phyloP scores from a whole-genome alignment of 2,888 invertebrate genomes.

The Eulithis prunata region DNA sequence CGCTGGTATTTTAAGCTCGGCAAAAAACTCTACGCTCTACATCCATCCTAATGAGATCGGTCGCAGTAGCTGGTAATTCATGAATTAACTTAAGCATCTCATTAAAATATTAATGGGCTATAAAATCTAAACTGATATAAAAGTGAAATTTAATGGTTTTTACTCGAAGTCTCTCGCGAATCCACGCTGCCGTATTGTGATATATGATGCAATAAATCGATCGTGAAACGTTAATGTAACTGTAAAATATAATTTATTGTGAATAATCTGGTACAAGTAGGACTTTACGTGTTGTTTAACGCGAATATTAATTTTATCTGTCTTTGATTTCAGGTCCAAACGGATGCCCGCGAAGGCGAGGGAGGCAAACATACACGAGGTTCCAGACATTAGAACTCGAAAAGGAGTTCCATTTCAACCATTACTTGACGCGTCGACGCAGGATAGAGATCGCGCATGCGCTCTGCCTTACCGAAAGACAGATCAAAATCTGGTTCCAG shows the following conservation, averaged over 20 bases:
- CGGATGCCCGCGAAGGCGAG: conserved; percentile 96
- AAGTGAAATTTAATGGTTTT: conserved; percentile 80
- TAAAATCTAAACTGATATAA: conserved; percentile 81
- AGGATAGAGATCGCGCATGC: conserved; percentile 99
- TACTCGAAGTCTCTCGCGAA: conserved; percentile 68
- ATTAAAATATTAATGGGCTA: conserved; percentile 82
- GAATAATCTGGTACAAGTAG: conserved; percentile 43
- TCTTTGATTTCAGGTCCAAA: conserved; percentile 93
- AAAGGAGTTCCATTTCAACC: conserved; percentile 99
- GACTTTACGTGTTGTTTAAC: conserved; percentile 41
- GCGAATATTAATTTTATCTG: conserved; percentile 39
- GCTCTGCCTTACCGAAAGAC: conserved; percentile 97
- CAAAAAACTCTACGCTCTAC: conserved; percentile 31
- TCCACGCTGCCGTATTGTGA: conserved; percentile 64
- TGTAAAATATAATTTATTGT: conserved; percentile 55
- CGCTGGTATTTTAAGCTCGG: conserved; percentile 29
- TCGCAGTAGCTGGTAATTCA: conserved; percentile 78
- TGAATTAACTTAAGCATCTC: conserved; percentile 79
- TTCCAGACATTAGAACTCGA: conserved; percentile 99
- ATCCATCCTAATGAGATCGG: conserved; percentile 64
- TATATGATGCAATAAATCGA: conserved; percentile 76
- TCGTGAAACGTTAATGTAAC: conserved; percentile 60
- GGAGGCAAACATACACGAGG: conserved; percentile 98
- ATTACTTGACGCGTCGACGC: conserved; percentile 97
- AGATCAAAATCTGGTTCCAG: conserved; percentile 99